phyloP scores from a whole-genome alignment of 30 jellyfish, hydroid and myxozoan species.

The Rhopilema esculentum region DNA sequence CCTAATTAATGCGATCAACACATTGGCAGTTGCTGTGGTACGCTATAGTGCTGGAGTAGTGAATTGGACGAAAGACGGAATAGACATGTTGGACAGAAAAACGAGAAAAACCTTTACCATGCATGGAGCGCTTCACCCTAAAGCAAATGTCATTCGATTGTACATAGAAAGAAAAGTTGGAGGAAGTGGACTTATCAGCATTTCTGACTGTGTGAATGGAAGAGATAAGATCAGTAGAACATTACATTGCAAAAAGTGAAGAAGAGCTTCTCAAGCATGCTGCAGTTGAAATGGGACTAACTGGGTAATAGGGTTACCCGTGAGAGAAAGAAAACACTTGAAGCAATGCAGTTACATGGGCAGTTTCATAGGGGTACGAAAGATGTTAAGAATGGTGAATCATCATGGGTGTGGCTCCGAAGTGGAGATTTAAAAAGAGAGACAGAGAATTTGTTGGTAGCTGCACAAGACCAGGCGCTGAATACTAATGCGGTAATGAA shows the following conservation, averaged over 20 bases:
- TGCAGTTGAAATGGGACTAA: slow-evolving; percentile 23
- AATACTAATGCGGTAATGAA: slow-evolving; percentile 10
- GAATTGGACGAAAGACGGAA: slow-evolving; percentile 15
- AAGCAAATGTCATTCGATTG: slow-evolving; percentile 29
- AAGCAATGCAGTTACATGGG: slow-evolving; percentile 37
- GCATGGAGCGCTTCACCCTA: slow-evolving; percentile 46
- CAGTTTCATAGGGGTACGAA: slow-evolving; percentile 37
- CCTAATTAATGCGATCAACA: slow-evolving; percentile 13
- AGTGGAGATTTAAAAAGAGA: slow-evolving; percentile 34
- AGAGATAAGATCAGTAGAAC: not conserved
- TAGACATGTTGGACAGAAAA: slow-evolving; percentile 38
- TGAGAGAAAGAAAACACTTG: slow-evolving; percentile 46
- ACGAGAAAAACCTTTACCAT: no score
- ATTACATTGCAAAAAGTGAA: slow-evolving; percentile 18
- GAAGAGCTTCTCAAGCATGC: slow-evolving; percentile 21
- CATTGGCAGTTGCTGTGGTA: slow-evolving; percentile 46
- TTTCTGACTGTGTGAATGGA: slow-evolving; percentile 15
- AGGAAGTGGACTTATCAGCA: slow-evolving; percentile 48
- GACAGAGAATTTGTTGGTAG: slow-evolving; percentile 23
- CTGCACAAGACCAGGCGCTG: slow-evolving; percentile 22
- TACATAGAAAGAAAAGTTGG: slow-evolving; percentile 35
- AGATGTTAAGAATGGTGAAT: slow-evolving; percentile 34
- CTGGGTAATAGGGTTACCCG: slow-evolving; percentile 3
- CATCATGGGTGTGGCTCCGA: slow-evolving; percentile 34
- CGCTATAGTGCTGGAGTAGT: slow-evolving; percentile 44